Evolutionary conservation across 2,797 vertebrate species (phyloP).

Genomic region (Liasis olivaceus): DNA sequence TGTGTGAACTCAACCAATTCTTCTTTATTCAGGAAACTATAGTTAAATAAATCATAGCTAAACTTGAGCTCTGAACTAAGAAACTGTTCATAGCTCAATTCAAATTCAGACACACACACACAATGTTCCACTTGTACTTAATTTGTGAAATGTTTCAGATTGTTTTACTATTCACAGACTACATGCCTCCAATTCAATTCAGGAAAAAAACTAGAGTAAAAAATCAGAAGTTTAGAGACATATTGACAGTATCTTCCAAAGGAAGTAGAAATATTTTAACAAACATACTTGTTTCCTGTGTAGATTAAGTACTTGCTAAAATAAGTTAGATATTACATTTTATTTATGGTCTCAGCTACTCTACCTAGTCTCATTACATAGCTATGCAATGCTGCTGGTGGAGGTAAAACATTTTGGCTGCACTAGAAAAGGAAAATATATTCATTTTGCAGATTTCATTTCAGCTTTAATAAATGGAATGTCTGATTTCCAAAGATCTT

Average conservation of each 20-base stretch:
- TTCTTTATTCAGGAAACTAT: not conserved
- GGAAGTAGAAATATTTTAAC: constrained; percentile 1
- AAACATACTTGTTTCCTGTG: constrained; percentile 6
- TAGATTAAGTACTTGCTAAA: constrained; percentile 9
- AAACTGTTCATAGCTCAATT: no score
- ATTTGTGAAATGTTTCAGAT: not conserved
- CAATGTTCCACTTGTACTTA: not conserved
- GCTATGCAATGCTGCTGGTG: not conserved
- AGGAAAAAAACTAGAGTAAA: not conserved
- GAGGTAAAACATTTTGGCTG: not conserved
- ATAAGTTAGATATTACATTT: constrained; percentile 3
- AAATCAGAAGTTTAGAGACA: not conserved
- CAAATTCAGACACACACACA: not conserved
- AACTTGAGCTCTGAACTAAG: no score
- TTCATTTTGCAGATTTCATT: constrained; percentile 6
- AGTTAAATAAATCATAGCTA: not conserved
- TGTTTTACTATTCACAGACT: not conserved
- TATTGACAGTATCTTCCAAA: not conserved
- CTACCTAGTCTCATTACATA: not conserved
- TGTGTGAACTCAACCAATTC: not conserved
- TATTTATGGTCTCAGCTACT: not conserved
- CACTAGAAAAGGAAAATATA: not conserved
- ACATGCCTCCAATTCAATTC: not conserved
- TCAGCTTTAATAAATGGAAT: constrained; percentile 9
- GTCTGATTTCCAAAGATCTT: not conserved